phyloP scores from a whole-genome alignment of 2,113 vertebrate species.

The Stigmatopora argus region DNA sequence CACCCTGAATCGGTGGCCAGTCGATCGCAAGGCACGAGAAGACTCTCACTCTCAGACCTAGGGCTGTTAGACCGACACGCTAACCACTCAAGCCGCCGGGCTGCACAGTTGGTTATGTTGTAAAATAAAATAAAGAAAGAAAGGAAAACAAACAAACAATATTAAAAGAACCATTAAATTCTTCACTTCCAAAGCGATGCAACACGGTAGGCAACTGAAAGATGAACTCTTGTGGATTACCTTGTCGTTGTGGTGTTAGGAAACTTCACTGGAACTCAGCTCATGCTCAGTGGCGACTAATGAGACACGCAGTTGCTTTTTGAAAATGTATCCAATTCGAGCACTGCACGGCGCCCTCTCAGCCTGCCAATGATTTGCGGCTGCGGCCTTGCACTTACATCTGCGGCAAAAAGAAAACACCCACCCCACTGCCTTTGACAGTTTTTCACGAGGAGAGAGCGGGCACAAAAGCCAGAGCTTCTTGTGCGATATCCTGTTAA shows the following conservation, averaged over 20 bases:
- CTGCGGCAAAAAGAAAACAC: slow-evolving; percentile 65
- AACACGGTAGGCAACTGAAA: neutral
- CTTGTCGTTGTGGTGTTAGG: slow-evolving; percentile 38
- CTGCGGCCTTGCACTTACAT: slow-evolving; percentile 67
- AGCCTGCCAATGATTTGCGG: slow-evolving; percentile 73
- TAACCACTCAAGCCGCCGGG: no score
- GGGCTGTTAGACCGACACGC: no score
- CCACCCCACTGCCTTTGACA: slow-evolving; percentile 67
- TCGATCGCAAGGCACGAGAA: no score
- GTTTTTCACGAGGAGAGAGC: slow-evolving; percentile 48
- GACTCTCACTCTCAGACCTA: no score
- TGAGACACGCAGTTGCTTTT: slow-evolving; percentile 58
- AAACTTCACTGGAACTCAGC: slow-evolving; percentile 58
- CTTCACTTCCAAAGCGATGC: no score
- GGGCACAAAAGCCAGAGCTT: slow-evolving; percentile 74
- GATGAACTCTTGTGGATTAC: slow-evolving; percentile 22
- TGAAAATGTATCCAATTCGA: slow-evolving; percentile 41
- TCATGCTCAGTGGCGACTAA: slow-evolving; percentile 62
- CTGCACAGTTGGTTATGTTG: no score
- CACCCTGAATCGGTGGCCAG: no score
- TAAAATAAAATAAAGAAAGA: no score
- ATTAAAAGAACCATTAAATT: no score
- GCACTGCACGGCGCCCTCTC: slow-evolving; percentile 61
- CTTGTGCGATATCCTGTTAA: slow-evolving; percentile 77
- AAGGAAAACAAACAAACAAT: no score